Conservation (phyloP, 2,888 invertebrate species). For the Spisula solida region DNA sequence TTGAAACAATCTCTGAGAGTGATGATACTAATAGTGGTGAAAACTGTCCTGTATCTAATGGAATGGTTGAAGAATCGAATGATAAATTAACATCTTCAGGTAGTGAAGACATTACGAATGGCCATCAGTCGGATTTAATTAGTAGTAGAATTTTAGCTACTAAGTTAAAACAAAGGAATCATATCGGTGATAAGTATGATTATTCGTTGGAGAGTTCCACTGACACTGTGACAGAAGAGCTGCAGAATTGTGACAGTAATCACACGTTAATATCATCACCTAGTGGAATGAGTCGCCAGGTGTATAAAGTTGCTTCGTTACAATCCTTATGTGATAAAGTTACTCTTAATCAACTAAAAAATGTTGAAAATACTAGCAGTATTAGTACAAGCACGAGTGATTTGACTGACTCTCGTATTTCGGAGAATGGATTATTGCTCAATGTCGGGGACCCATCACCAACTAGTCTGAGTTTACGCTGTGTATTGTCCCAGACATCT, state of each 20-base stretch:
- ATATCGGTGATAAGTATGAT: constrained; percentile 77
- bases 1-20: constrained; percentile 65
- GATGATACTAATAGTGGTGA: constrained; percentile 52
- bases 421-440: constrained; percentile 60
- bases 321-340: constrained; percentile 69
- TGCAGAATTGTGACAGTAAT: constrained; percentile 57
- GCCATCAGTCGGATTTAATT: constrained; percentile 32
- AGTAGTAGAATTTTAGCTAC: constrained; percentile 43
- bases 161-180: constrained; percentile 53
- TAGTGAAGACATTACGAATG: constrained; percentile 47
- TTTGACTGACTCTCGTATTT: constrained; percentile 83
- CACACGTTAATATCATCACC: constrained; percentile 50
- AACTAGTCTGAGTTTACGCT: constrained; percentile 71
- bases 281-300: constrained; percentile 35
- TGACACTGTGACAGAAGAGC: constrained; percentile 88
- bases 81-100: constrained; percentile 18
- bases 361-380: constrained; percentile 74
- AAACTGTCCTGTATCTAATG: constrained; percentile 43
- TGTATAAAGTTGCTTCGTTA: constrained; percentile 61
- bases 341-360: constrained; percentile 59
- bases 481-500: constrained; percentile 65
- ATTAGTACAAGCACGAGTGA: constrained; percentile 87
- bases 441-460: constrained; percentile 50
- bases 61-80: constrained; percentile 41
- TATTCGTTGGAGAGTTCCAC: constrained; percentile 89